Base-by-base conservation (phyloP, 2,797 vertebrate species). In the Catamblyrhynchus diadema region DNA sequence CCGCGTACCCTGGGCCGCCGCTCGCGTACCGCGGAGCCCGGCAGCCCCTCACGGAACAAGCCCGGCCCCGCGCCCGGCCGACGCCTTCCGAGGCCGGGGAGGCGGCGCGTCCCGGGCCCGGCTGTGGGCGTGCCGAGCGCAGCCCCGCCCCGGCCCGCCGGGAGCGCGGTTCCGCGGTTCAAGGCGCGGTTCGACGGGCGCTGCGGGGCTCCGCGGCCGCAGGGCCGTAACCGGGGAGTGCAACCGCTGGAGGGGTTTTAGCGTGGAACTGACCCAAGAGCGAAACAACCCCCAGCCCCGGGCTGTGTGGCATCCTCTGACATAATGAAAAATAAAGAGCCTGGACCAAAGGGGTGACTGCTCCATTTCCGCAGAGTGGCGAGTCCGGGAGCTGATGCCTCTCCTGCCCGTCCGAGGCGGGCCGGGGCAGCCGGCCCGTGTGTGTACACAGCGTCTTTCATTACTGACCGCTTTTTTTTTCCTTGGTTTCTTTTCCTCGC, bases 51-150 rank as follows among this genome's bases (percentile, higher is more conserved):
- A 9, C 13, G 4, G 4, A 12, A 2, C 3, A 10, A 3, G 3
- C 5, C 7, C 2, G 1, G 5, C 6, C 13, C n/a, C 3, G 16
- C 32, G 2, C 10, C 28, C 12, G 23, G 4, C 50, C 17, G 3
- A 17, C 5, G 2, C 32, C n/a, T 9, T 10, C 65, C 45, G 20
- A 6, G 7, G 7, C 5, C 48, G 11, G 8, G 4, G 8, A 33
- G 51, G 51, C 8, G 51, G 51, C 0, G 24, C 24, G 19, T 12
- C 51, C 24, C 39, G 32, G 69, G 24, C 32, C 69, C 5, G 51
- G 69, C 51, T 33, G 53, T 19, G 71, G 71, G 71, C 27, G 33
- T 6, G 71, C 37, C 28, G 21, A 25, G 48, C 22, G 12, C 45
- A 2, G 45, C 33, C 12, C 65, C 45, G 45, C 25, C 64, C 69